Conservation (phyloP, 2,113 vertebrate species). For the Tachysurus fulvidraco region DNA sequence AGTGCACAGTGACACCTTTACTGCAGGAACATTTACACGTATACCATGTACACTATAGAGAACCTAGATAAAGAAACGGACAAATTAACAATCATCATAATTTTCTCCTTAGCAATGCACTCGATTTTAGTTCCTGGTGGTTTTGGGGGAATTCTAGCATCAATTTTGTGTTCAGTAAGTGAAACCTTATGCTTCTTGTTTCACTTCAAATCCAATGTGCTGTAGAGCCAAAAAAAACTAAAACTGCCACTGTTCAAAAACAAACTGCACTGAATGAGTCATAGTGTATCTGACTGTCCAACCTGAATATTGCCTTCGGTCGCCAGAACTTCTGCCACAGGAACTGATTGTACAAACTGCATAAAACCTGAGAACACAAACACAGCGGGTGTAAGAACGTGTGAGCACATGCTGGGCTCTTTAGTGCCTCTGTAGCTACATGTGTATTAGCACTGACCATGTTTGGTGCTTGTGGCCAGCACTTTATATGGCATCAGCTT, state of each 20-base stretch:
- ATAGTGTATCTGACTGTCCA: background rate
- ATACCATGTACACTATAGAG: background rate
- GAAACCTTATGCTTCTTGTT: slow-evolving; percentile 15
- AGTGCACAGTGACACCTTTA: background rate
- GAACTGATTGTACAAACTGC: slow-evolving; percentile 98
- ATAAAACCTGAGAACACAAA: slow-evolving; percentile 83
- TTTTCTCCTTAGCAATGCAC: background rate
- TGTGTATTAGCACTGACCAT: slow-evolving; percentile 75
- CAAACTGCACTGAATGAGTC: background rate
- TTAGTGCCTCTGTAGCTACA: background rate
- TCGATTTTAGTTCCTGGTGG: background rate
- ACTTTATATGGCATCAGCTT: slow-evolving; percentile 98
- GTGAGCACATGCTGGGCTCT: background rate
- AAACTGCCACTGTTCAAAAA: slow-evolving; percentile 7
- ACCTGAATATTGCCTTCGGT: slow-evolving; percentile 99
- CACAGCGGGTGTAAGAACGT: background rate
- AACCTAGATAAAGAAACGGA: background rate
- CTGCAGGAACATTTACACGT: background rate
- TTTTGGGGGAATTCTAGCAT: background rate
- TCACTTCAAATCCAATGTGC: background rate
- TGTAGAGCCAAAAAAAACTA: slow-evolving; percentile 15
- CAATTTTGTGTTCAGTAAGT: background rate
- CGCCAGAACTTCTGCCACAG: slow-evolving; percentile 95
- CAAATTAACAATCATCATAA: background rate
- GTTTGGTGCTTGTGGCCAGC: slow-evolving; percentile 95